A percentile compares a stretch with the other conserved stretches of the same genome.
phyloP scores from a whole-genome alignment of 2,888 invertebrate species.

The Beris chalybata region DNA sequence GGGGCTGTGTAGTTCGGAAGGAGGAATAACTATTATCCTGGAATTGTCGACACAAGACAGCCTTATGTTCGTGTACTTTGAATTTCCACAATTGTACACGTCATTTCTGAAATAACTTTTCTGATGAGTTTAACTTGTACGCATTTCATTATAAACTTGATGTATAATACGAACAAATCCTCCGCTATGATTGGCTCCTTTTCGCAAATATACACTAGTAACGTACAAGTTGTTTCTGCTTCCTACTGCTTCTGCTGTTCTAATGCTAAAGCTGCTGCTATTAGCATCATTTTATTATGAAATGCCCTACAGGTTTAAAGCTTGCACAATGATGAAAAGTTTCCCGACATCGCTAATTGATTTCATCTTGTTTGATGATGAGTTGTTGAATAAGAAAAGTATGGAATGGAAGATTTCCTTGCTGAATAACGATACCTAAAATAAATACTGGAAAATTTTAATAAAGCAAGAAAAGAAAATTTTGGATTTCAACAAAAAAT shows the following conservation, averaged over 20 bases:
- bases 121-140: conserved; percentile 28
- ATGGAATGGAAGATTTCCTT: too few species aligned
- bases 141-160: conserved; percentile 23
- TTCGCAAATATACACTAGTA: too few species aligned
- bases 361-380: background rate
- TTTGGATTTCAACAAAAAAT: too few species aligned
- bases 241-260: too few species aligned
- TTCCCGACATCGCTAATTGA: conserved; percentile 28
- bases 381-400: too few species aligned
- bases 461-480: too few species aligned
- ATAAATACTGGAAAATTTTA: too few species aligned
- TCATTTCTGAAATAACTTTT: conserved; percentile 29
- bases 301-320: conserved; percentile 24
- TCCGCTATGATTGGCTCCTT: too few species aligned
- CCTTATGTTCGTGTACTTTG: background rate
- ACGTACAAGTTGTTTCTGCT: too few species aligned
- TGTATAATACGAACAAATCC: too few species aligned
- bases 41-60: conserved; percentile 19
- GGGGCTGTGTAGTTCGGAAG: background rate
- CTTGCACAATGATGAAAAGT: conserved; percentile 12
- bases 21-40: conserved; percentile 21
- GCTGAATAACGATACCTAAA: too few species aligned
- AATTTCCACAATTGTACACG: conserved; percentile 20
- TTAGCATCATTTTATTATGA: conserved; percentile 21
- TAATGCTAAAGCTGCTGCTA: too few species aligned